Evolutionary conservation across 2,797 vertebrate genomes (phyloP).

Genomic region (Lophotriccus pileatus): DNA sequence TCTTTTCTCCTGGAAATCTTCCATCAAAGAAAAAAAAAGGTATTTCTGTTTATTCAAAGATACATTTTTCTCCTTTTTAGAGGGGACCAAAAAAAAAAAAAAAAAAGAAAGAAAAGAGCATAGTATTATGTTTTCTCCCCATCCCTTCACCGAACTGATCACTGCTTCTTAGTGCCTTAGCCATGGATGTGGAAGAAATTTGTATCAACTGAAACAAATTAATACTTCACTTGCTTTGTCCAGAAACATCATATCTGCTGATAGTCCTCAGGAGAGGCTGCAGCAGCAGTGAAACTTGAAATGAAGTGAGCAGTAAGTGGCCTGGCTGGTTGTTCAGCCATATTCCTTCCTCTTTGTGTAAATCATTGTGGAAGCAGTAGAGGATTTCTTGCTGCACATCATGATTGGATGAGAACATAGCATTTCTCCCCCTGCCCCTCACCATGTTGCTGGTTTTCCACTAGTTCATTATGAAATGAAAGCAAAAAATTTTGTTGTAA

Average conservation of each 20-base stretch:
- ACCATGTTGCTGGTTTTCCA: neutral
- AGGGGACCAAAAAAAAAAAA: too few species aligned
- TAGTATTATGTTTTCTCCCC: neutral
- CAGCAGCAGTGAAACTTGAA: neutral
- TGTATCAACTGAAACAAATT: neutral
- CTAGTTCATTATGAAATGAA: neutral
- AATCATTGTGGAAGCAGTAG: neutral
- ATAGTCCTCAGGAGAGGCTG: neutral
- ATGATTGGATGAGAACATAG: neutral
- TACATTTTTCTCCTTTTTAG: neutral
- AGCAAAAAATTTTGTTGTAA: neutral
- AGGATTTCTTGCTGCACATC: neutral
- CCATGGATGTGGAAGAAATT: neutral
- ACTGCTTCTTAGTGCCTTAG: neutral
- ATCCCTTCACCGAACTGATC: neutral
- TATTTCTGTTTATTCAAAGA: neutral
- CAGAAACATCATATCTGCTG: neutral
- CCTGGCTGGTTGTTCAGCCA: neutral
- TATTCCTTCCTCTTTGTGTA: neutral
- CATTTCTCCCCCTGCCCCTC: accelerated
- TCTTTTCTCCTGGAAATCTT: neutral
- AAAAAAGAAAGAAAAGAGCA: neutral
- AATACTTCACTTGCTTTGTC: neutral
- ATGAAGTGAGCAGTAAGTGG: neutral
- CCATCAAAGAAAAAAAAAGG: neutral